Base-by-base conservation (phyloP, 2,888 invertebrate genomes). In the Rhingia campestris region DNA sequence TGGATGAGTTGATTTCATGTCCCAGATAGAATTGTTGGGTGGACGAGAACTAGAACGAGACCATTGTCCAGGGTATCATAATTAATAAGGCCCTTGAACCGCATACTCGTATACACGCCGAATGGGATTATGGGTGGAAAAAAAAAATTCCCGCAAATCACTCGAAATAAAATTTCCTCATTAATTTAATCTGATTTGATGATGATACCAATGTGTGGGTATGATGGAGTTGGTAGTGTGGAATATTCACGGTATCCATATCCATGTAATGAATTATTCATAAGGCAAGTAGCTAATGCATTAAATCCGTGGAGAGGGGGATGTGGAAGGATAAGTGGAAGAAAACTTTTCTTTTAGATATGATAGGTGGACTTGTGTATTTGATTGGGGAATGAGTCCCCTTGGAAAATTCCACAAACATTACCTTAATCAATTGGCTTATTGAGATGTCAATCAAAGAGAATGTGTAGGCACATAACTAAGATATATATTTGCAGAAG, bases 1-100 rank as follows among this genome's bases (percentile, higher is more conserved):
- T 75, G 84, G 84, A 84, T 84, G 84, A 80, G 84, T 84, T 79
- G 84, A 80, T 84, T 66, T 54, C 84, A 74, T 84, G 84, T 79
- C 79, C 37, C 39, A 56, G 79, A 79, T 77, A 76, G 51, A 47
- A 30, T 41, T 51, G 12, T 7, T n/a, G 35, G 4, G n/a, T 47
- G n/a, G n/a, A 7, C 12, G 37, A 6, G 59, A n/a, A 59, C 45
- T 12, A 22, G 61, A 54, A n/a, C 33, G 54, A 33, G 41, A 4
- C 22, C 35, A 47, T 49, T 53, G 84, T 56, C 74, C 69, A 59
- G 59, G 58, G 84, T 74, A 84, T 75, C 79, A 80, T 84, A 84
- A 84, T 84, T 84, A 84, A 84, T 84, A 84, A 84, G 84, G 74
- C 59, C n/a, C 80, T 79, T 70, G 58, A 75, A 70, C 64, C 79